phyloP scores from a whole-genome alignment of 2,888 invertebrate species.

The Choreutis nemorana region DNA sequence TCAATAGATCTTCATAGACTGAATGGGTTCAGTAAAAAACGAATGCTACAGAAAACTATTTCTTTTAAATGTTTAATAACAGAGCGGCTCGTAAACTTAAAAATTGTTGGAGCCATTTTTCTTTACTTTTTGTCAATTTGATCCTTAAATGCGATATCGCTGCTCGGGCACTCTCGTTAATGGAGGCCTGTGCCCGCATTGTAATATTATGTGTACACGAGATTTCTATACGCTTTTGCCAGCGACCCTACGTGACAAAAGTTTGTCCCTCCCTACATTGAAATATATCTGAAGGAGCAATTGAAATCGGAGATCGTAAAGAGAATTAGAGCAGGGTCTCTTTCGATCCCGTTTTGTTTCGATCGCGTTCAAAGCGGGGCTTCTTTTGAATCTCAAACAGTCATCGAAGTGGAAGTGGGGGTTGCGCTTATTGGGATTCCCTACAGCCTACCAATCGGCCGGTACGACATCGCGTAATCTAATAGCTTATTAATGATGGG shows the following conservation, averaged over 20 bases:
- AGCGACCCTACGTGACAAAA: conserved; percentile 63
- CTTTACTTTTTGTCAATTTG: conserved; percentile 53
- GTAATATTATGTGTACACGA: conserved; percentile 49
- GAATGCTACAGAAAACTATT: conserved; percentile 37
- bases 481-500: conserved; percentile 65
- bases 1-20: conserved; percentile 40
- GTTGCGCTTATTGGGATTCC: conserved; percentile 62
- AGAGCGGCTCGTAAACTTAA: conserved; percentile 56
- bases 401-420: conserved; percentile 62
- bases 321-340: conserved; percentile 64
- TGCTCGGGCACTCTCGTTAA: conserved; percentile 58
- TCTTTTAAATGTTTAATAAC: conserved; percentile 62
- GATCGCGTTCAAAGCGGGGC: conserved; percentile 53
- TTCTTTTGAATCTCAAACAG: conserved; percentile 64
- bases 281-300: conserved; percentile 67
- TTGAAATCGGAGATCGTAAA: conserved; percentile 67
- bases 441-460: conserved; percentile 60
- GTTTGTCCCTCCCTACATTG: conserved; percentile 65
- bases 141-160: conserved; percentile 57
- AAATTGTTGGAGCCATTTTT: conserved; percentile 31
- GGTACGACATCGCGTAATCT: conserved; percentile 58
- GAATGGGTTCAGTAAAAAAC: conserved; percentile 48
- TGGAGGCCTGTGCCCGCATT: conserved; percentile 56
- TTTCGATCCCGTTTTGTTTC: conserved; percentile 62
- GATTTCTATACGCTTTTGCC: conserved; percentile 41